Base-by-base conservation (phyloP, 2,113 vertebrate genomes). In the Melanerpes formicivorus region DNA sequence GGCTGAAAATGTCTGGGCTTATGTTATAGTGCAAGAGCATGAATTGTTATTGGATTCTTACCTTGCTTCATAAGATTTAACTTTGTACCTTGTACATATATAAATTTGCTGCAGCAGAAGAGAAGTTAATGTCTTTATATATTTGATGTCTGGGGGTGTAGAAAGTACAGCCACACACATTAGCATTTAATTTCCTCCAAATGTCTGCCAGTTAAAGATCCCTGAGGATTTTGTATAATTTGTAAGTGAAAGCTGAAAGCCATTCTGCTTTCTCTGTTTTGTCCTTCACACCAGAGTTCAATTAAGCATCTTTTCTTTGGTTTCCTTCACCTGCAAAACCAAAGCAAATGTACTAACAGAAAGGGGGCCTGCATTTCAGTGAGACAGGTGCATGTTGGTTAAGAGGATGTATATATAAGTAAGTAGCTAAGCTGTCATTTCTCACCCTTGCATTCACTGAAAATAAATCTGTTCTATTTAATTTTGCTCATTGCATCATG, bases 111-210 rank as follows among this genome's bases (percentile, higher is more conserved):
- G 64, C 65, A 90, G 82, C 91, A 95, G 90, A 95, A 88, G 76
- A 90, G 69, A 96, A 88, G 71, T 80, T 90, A 95, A 93, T 95
- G 94, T 87, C 84, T 96, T 97, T 93, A 91, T 96, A 64, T 80
- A 69, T 95, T 92, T 97, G 93, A 95, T 87, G 63, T 81, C 93
- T 92, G 27, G 90, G 80, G 12, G 9, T 94, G 90, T 96, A 96
- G 96, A 96, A 96, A 92, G 84, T 96, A 95, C 90, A 97, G 94
- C 94, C 82, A 90, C 89, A 92, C 55, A 32, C 89, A 93, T 97
- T 97, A 97, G 88, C 95, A 96, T 97, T 97, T 97, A 90, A 97
- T 97, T 97, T 97, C 93, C 83, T 96, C 84, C 87, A 94, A 97
- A 95, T 72, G 78, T 84, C 96, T 97, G 93, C 90, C 90, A 90